These are phyloP conservation scores for Holacanthella duospinosa DNA, from an alignment of 2,888 invertebrate genomes.

Conservation along the genomic window DNA sequence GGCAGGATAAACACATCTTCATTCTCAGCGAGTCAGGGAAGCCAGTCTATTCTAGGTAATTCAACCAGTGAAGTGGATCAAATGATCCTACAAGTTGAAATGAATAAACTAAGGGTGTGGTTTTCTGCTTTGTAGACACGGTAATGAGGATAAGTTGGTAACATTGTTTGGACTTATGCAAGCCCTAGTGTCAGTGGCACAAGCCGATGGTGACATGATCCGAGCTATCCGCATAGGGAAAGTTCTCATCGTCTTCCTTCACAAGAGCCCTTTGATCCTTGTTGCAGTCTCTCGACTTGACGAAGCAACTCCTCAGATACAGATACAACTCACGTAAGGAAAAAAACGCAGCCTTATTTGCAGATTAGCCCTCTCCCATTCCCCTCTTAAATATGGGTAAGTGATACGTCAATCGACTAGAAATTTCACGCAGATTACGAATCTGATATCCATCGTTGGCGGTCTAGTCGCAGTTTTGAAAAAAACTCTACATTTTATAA, in stretches of 20 bases:
- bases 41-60: constrained; percentile 81
- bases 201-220: constrained; percentile 71
- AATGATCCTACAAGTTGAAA: no score
- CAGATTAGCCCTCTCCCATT: no score
- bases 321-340: constrained; percentile 72
- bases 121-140: constrained; percentile 67
- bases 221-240: constrained; percentile 74
- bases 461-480: no score
- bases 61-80: no score
- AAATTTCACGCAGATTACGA: no score
- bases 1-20: constrained; percentile 81
- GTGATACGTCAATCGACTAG: no score
- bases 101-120: no score
- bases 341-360: no score
- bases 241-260: constrained; percentile 80
- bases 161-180: constrained; percentile 91
- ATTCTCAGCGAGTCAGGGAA: constrained; percentile 92
- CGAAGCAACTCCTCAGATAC: constrained; percentile 72
- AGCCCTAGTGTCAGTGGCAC: constrained; percentile 81
- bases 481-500: no score
- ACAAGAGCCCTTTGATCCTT: constrained; percentile 80
- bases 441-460: no score
- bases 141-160: constrained; percentile 85
- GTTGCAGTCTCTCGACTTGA: constrained; percentile 65
- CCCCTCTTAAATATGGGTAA: no score